phyloP scores from a whole-genome alignment of 2,888 invertebrate species.

The Ectemnius cavifrons region DNA sequence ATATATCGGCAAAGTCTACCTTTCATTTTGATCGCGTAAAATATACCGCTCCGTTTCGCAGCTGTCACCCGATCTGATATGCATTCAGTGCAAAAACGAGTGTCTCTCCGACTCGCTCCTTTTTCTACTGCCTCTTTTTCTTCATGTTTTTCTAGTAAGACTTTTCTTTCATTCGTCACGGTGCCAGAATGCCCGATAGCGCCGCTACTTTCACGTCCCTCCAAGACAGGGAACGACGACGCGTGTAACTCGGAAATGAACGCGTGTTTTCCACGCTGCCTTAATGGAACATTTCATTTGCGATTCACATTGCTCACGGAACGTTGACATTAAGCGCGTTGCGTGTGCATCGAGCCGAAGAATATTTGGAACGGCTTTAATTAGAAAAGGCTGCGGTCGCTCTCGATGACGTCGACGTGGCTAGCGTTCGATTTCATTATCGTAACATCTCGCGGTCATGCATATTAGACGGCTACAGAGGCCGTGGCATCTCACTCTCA shows the following conservation, averaged over 20 bases:
- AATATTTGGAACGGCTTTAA: conserved; percentile 16
- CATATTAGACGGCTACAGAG: conserved; percentile 28
- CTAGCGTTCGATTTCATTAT: conserved; percentile 41
- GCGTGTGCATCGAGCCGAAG: conserved; percentile 5
- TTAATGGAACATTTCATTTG: not conserved
- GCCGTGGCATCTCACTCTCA: conserved; percentile 31
- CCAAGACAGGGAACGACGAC: not conserved
- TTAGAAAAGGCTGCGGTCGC: conserved; percentile 44
- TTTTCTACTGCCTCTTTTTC: no score
- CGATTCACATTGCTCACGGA: not conserved
- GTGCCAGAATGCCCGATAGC: not conserved
- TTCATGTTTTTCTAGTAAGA: conserved; percentile 16
- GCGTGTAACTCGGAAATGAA: conserved; percentile 10
- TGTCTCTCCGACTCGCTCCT: not conserved
- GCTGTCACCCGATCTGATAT: conserved; percentile 5
- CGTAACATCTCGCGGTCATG: conserved; percentile 24
- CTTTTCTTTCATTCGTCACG: conserved; percentile 20
- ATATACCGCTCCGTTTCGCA: not conserved
- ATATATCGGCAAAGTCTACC: no score
- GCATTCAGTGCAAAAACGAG: conserved; percentile 22
- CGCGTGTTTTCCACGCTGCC: not conserved
- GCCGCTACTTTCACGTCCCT: conserved; percentile 43
- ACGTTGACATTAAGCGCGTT: not conserved
- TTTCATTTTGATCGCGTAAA: no score
- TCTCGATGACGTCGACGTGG: conserved; percentile 5